A percentile compares a stretch with the other conserved stretches of the same genome.
phyloP scores from a whole-genome alignment of 1,140 invertebrate species.

The Heliconius congener region DNA sequence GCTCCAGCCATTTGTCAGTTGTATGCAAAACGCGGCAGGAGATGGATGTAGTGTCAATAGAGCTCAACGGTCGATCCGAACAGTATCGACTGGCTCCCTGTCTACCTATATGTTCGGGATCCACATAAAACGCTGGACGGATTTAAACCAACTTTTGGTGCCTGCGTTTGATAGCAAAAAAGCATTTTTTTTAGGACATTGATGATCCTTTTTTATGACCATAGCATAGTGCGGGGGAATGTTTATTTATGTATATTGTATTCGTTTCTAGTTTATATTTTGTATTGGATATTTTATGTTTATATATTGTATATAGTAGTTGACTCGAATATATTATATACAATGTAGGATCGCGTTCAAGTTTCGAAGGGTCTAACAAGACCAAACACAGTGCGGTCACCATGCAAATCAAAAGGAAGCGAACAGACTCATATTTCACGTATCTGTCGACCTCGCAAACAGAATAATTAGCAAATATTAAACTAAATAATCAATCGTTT shows the following conservation, averaged over 20 bases:
- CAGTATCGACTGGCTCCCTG: constrained; percentile 9
- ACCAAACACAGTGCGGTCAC: too few species aligned
- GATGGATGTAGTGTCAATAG: constrained; percentile 30
- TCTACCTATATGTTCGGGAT: constrained; percentile 6
- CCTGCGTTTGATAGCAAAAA: constrained; percentile 4
- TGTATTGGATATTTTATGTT: neutral
- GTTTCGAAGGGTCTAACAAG: too few species aligned
- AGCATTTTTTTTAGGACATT: neutral
- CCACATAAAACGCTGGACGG: neutral
- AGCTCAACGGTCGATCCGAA: constrained; percentile 20
- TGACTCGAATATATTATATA: neutral
- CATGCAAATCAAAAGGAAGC: too few species aligned
- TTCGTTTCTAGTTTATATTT: neutral
- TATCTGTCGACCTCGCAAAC: too few species aligned
- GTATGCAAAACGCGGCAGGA: constrained; percentile 13
- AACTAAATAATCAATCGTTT: too few species aligned
- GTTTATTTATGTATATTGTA: constrained; percentile 4
- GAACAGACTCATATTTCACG: too few species aligned
- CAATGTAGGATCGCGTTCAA: too few species aligned
- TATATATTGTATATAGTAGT: neutral
- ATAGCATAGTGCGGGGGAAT: neutral
- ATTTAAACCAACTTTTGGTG: neutral
- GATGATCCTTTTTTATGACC: constrained; percentile 10
- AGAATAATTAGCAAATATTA: too few species aligned
- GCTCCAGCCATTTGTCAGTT: constrained; percentile 20